Evolutionary conservation across 2,797 vertebrate species (phyloP), one percentile per base, ranked within the genome.

Genomic region (Paratrypauchen microcephalus): DNA sequence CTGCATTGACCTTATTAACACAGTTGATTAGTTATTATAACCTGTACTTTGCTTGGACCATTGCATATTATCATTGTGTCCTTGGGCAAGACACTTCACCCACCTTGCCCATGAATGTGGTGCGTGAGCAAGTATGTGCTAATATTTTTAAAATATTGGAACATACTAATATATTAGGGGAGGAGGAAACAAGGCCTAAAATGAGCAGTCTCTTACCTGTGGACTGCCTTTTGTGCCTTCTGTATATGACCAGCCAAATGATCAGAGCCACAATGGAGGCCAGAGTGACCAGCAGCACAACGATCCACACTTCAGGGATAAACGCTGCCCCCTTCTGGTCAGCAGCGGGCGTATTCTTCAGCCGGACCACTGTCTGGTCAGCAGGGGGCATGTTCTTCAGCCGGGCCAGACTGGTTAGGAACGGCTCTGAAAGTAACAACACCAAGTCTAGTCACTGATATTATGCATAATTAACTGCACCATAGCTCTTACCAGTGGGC

Each of bases 241-340:
- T 91, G 82, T 76, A 92, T 21, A 93, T 84, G 74, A 91, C 47
- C 55, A 88, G 63, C 91, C 92, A 94, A 18, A 93, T 68, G 23
- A 64, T 66, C 64, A 94, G 75, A 32, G 77, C 78, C 76, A 93
- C 2, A 55, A 90, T 19, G 41, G 87, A 89, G 1, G 84, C 86
- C 66, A 84, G 30, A 0, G 57, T 71, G n/a, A 73, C 58, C 74
- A 91, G 60, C 15, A 64, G 73, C 74, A 92, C 83, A 41, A 74
- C 79, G 48, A 86, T 68, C 90, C 89, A 93, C 72, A 92, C 71
- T 15, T 36, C 18, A 0, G 81, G 86, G 68, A 60, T 78, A 68
- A 87, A 71, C 19, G 55, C 0, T 26, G 21, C 23, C 45, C 32
- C 32, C 32, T 36, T 36, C 32, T 45, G 41, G 3, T 13, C 41